Conservation (phyloP, 92 coral and sea anemone species). For the Meandrina meandrites region DNA sequence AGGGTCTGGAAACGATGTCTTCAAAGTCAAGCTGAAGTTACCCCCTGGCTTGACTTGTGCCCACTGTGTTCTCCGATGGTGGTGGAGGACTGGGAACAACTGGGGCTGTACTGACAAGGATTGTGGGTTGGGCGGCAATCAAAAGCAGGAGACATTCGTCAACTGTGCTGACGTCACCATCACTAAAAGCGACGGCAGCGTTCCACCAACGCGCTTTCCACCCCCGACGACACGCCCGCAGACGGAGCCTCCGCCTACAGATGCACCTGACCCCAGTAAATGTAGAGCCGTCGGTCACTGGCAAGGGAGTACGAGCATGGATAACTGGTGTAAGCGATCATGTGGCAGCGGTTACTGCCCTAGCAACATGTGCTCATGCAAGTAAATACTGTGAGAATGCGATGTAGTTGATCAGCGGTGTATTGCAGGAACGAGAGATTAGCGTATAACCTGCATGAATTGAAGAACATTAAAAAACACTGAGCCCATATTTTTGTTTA, state of each 20-base stretch:
- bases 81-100: conserved; percentile 61
- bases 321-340: conserved; percentile 40
- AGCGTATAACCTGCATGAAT: not conserved
- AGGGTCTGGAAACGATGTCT: conserved; percentile 17
- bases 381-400: no score
- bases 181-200: conserved; percentile 18
- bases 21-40: conserved; percentile 44
- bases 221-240: conserved; percentile 36
- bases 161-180: conserved; percentile 70
- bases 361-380: conserved; percentile 32
- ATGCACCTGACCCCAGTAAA: conserved; percentile 37
- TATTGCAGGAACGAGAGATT: not conserved
- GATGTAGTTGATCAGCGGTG: not conserved
- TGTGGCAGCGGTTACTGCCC: conserved; percentile 62
- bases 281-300: conserved; percentile 47
- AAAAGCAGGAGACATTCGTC: conserved; percentile 57
- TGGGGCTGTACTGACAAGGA: conserved; percentile 45
- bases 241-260: conserved; percentile 38
- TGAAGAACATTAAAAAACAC: no score
- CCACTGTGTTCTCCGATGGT: conserved; percentile 72
- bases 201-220: conserved; percentile 3
- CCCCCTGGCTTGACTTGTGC: conserved; percentile 58
- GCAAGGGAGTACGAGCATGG: conserved; percentile 41
- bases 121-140: conserved; percentile 48
- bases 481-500: not conserved